Conservation (phyloP, 1,140 invertebrate species). For the Patella vulgata region DNA sequence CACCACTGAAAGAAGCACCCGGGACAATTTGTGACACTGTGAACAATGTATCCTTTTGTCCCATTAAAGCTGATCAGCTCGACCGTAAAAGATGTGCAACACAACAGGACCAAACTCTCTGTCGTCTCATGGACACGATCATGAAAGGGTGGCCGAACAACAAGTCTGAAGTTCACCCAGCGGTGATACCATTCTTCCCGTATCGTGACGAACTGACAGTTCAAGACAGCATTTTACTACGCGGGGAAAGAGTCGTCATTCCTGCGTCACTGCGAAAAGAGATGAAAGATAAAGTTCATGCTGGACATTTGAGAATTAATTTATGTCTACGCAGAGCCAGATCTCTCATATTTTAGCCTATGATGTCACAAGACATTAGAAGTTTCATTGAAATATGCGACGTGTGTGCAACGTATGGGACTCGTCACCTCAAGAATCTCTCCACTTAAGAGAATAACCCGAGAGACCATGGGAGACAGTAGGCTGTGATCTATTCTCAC, state of each 20-base stretch:
- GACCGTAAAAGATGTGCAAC: slow-evolving; percentile 9
- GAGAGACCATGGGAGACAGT: slow-evolving; percentile 31
- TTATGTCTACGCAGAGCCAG: slow-evolving; percentile 30
- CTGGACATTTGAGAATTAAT: slow-evolving; percentile 30
- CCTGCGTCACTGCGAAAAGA: slow-evolving; percentile 24
- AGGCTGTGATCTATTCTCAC: slow-evolving; percentile 20
- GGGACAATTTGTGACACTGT: neutral
- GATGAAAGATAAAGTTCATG: slow-evolving; percentile 24
- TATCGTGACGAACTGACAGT: slow-evolving; percentile 35
- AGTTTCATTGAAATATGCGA: slow-evolving; percentile 28
- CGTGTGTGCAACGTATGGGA: slow-evolving; percentile 14
- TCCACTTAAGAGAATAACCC: slow-evolving; percentile 23
- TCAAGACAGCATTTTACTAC: slow-evolving; percentile 37
- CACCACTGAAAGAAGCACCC: neutral
- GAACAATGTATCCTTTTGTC: neutral
- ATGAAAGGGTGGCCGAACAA: slow-evolving; percentile 15
- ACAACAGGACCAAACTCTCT: slow-evolving; percentile 2
- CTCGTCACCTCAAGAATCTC: slow-evolving; percentile 17
- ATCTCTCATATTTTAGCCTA: slow-evolving; percentile 35
- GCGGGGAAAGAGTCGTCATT: slow-evolving; percentile 32
- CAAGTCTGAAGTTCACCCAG: neutral
- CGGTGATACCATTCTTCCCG: slow-evolving; percentile 17
- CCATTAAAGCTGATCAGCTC: neutral
- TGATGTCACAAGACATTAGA: slow-evolving; percentile 33
- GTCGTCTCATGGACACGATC: neutral